These are phyloP conservation scores for Potamilus streckersoni DNA, from an alignment of 1,140 invertebrate species.

Conservation along the genomic window DNA sequence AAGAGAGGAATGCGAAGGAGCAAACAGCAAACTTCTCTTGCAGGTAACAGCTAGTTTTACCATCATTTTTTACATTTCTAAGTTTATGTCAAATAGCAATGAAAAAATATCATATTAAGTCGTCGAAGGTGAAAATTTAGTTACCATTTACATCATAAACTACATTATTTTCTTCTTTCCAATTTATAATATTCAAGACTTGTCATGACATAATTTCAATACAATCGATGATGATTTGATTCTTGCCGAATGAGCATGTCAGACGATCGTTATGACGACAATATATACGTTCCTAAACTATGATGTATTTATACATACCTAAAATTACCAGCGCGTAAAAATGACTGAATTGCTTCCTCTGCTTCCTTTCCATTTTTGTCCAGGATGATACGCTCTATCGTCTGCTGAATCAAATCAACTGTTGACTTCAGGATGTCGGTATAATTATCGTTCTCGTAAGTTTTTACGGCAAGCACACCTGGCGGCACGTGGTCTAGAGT, in stretches of 20 bases:
- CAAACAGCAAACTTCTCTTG: too few relatives aligned
- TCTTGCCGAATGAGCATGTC: not conserved
- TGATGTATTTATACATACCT: not conserved
- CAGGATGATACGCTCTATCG: not conserved
- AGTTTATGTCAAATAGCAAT: too few relatives aligned
- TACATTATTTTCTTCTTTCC: too few relatives aligned
- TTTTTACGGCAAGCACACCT: conserved; percentile 39
- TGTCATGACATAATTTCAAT: too few relatives aligned
- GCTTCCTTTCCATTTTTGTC: not conserved
- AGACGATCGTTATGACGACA: not conserved
- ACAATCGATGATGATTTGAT: not conserved
- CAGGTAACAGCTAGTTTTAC: too few relatives aligned
- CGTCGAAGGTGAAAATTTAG: too few relatives aligned
- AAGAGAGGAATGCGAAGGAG: too few relatives aligned
- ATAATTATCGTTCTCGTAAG: conserved; percentile 27
- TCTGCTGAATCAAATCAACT: conserved; percentile 5
- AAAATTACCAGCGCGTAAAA: not conserved
- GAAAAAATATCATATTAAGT: too few relatives aligned
- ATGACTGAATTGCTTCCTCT: not conserved
- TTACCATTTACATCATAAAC: too few relatives aligned
- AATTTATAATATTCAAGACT: too few relatives aligned
- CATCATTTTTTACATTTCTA: too few relatives aligned
- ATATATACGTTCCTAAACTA: not conserved
- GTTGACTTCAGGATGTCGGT: conserved; percentile 11
- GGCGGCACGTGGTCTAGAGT: conserved; percentile 20